Base-by-base conservation (phyloP, 2,797 vertebrate genomes). In the Diplodus sargus region DNA sequence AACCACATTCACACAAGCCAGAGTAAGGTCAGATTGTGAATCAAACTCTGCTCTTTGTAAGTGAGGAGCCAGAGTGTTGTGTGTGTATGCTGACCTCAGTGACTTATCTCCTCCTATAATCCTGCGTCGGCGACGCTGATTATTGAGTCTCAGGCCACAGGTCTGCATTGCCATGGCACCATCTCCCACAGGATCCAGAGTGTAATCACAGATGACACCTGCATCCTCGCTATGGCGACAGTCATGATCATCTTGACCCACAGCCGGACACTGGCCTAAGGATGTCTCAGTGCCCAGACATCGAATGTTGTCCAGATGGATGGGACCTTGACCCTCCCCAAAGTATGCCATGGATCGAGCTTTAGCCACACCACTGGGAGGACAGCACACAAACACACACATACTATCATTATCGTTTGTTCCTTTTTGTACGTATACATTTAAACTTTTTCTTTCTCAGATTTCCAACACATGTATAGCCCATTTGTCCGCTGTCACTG, bases 41-140 rank as follows among this genome's bases (percentile, higher is more conserved):
- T 56, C 25, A 63, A 47, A 18, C 18, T 15, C 5, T 30, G 43
- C 17, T 23, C 20, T 60, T n/a, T 59, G 14, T 28, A 10, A n/a
- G 42, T 62, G 20, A 34, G 53, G 47, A 57, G 28, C 11, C 56
- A 45, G 6, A 34, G 30, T 62, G 39, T 14, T 49, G n/a, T 14
- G 4, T 65, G 25, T 2, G 34, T 48, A 0, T n/a, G 10, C 51
- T 79, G 43, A 97, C 97, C 97, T 96, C 82, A 96, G 89, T 3
- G 97, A 96, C 85, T 96, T 97, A 78, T 95, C 94, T 78, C 97
- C 97, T 65, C 97, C 97, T 30, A 97, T 95, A 76, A 97, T 97
- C 82, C 96, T 95, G 63, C 96, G 96, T 47, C 93, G 94, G 18
- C 97, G 95, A 0, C 91, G 91, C 90, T 89, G 92, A 78, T 89